Base-by-base conservation (phyloP, 2,888 invertebrate species). In the Melanostoma mellinum region DNA sequence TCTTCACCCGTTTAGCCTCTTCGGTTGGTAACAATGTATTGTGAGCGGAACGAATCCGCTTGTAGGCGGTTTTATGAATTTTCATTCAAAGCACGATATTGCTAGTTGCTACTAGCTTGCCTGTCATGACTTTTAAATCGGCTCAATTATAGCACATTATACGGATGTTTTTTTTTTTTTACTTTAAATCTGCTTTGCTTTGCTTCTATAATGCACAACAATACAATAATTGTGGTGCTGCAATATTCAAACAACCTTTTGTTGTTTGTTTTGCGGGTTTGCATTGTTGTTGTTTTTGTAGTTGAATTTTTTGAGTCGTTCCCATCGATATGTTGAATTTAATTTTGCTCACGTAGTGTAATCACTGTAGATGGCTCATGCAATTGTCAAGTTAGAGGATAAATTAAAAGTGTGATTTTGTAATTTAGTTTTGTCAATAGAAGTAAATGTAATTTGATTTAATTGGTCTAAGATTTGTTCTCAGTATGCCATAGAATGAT, bases 101-200 rank as follows among this genome's bases (percentile, higher is more conserved):
- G 74, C 32, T 36, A 42, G 42, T 55, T 38, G 55, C 74, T 73
- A 44, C 38, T 9, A 61, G 67, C 33, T 58, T 42, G 53, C 35
- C 67, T 68, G 67, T 73, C 53, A 73, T 56, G 67, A 76, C 72
- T 77, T 46, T 58, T 77, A 52, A 68, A 80, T 80, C 75, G 63
- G 52, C 58, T 69, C 75, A 79, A 69, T 79, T 74, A 74, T 56
- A 75, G 75, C 61, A 58, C 68, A 80, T 80, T 74, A 65, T 74
- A 58, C 35, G 44, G 40, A 33, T 20, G 36, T 30, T 50, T 48
- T 38, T 71, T 46, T 8, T 48, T 38, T 30, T 30, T 69, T 30
- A n/a, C n/a, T n/a, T 20, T 20, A 20, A 1, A 20, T 20, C 20
- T 20, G 20, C 20, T 20, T 20, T 8, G 40, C 8, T 63, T 50